Base-by-base conservation (phyloP, 1,140 invertebrate species). In the Calliphora vicina region DNA sequence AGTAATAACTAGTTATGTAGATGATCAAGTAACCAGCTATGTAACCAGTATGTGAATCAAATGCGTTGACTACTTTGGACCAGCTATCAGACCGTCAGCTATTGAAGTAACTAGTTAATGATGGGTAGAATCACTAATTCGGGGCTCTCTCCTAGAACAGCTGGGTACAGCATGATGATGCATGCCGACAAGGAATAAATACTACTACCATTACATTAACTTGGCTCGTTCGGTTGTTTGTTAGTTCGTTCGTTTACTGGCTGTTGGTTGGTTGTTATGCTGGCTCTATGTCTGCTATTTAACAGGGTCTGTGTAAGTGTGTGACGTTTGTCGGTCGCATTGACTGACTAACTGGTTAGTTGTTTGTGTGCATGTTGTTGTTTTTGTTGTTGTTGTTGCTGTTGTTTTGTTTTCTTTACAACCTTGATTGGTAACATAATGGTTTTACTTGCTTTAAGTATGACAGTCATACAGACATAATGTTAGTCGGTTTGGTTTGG, bases 381-480 rank as follows among this genome's bases (percentile, higher is more conserved):
- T 25, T 23, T 17, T 67, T 5, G 50, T n/a, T 17, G n/a, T n/a
- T n/a, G 45, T n/a, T 50, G 45, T 12, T 50, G 12, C 12, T 50
- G 8, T 50, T 0, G 61, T 25, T 23, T 17, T 67, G 61, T 67
- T 67, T 67, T 67, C 20, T 67, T 67, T 67, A 67, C 61, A 67
- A 67, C 61, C 61, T 67, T 67, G 61, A 67, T 67, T 67, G 61
- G 61, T 67, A 67, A 67, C 61, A 67, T 67, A 67, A 67, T 67
- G 61, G 3, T 67, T 67, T 67, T 67, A 67, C 61, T 67, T 67
- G 61, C n/a, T 67, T 67, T 20, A 23, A 23, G 61, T 67, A 23
- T 67, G 61, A 23, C n/a, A 67, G n/a, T 10, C 61, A 67, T 23
- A 67, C 61, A 67, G n/a, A 67, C 61, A 23, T 67, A 12, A 67